A percentile compares a stretch with the other conserved stretches of the same genome.
Evolutionary conservation across 2,113 vertebrate species (phyloP).

Genomic region (Microtus montanus): DNA sequence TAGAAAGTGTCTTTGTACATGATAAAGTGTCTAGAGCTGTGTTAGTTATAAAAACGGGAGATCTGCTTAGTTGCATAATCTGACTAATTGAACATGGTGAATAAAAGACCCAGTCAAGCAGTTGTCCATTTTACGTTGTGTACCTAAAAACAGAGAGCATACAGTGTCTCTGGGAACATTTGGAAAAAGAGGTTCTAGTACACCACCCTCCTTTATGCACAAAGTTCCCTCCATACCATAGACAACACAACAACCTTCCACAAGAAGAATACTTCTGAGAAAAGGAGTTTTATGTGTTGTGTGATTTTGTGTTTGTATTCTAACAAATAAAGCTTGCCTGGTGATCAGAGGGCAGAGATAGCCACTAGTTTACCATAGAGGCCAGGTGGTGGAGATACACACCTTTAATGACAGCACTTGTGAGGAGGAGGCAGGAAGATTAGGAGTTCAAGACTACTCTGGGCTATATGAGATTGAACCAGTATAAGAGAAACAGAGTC

Average conservation of each 20-base stretch:
- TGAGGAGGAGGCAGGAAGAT: too few relatives aligned
- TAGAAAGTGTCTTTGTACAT: background rate
- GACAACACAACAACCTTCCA: background rate
- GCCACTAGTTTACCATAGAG: too few relatives aligned
- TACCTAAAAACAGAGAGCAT: background rate
- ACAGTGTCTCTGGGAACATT: background rate
- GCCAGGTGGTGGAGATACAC: too few relatives aligned
- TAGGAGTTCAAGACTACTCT: too few relatives aligned
- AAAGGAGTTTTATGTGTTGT: background rate
- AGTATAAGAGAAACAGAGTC: too few relatives aligned
- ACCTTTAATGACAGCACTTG: too few relatives aligned
- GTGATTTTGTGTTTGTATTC: too few relatives aligned
- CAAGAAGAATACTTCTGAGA: background rate
- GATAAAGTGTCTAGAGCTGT: background rate
- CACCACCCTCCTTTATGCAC: rapidly evolving
- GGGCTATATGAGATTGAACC: too few relatives aligned
- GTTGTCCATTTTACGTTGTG: background rate
- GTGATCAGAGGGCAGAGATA: too few relatives aligned
- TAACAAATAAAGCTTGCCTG: too few relatives aligned
- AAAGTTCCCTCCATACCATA: rapidly evolving
- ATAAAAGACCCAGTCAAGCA: background rate
- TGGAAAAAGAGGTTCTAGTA: background rate
- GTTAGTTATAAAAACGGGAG: background rate
- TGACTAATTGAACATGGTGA: background rate
- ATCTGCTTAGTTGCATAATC: background rate